Percentiles rank a stretch among this genome's conserved stretches.
Evolutionary conservation across 2,888 invertebrate species (phyloP).

Genomic region (Amorpha juglandis): DNA sequence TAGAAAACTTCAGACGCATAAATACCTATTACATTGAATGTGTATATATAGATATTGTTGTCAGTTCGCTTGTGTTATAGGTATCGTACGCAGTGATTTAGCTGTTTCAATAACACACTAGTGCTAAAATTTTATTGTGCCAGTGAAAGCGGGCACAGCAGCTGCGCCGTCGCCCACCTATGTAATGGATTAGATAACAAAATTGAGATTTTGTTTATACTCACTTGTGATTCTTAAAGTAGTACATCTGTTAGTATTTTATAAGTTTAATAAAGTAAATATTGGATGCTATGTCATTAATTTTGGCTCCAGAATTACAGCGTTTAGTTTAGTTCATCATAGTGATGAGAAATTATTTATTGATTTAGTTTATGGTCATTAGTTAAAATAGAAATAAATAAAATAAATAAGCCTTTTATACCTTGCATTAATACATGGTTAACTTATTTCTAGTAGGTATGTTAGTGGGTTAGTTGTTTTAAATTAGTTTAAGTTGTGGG

Average conservation of each 20-base stretch:
- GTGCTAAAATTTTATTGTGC: conserved; percentile 76
- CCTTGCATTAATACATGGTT: too few species aligned
- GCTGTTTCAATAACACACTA: conserved; percentile 69
- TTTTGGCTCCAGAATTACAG: too few species aligned
- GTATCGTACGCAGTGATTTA: conserved; percentile 60
- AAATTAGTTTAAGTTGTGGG: too few species aligned
- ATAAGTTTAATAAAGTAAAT: neutral
- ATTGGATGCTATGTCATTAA: too few species aligned
- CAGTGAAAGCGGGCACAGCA: conserved; percentile 46
- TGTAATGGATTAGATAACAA: conserved; percentile 37
- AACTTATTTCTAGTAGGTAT: too few species aligned
- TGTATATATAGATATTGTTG: neutral
- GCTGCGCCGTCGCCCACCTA: conserved; percentile 38
- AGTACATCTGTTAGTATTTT: neutral
- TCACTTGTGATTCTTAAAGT: neutral
- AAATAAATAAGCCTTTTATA: too few species aligned
- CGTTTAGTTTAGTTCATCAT: too few species aligned
- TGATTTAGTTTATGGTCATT: too few species aligned
- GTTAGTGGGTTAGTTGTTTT: too few species aligned
- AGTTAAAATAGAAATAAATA: too few species aligned
- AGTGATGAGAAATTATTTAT: too few species aligned
- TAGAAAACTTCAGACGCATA: neutral
- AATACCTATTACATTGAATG: neutral
- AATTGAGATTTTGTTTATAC: conserved; percentile 2
- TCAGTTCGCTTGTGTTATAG: neutral